Evolutionary conservation across 2,888 invertebrate species (phyloP).

Genomic region (Rosalia funebris): DNA sequence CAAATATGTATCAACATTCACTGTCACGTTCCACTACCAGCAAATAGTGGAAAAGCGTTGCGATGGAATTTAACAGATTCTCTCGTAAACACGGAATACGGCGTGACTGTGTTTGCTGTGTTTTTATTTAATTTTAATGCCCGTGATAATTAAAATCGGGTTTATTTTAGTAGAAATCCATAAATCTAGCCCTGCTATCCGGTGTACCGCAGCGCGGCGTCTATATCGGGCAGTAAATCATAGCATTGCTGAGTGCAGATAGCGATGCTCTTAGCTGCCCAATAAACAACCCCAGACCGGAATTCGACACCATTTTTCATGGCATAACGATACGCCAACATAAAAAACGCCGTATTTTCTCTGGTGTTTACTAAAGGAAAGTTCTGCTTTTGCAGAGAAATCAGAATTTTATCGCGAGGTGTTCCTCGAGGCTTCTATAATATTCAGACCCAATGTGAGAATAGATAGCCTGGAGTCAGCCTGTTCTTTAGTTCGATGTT

Average conservation of each 20-base stretch:
- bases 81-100: conserved; percentile 1
- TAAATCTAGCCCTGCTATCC: conserved; percentile 51
- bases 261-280: conserved; percentile 59
- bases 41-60: conserved; percentile 21
- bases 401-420: conserved; percentile 3
- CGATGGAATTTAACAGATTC: conserved; percentile 2
- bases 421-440: not conserved
- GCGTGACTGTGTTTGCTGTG: conserved; percentile 13
- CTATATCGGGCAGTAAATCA: conserved; percentile 61
- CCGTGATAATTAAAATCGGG: conserved; percentile 59
- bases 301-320: conserved; percentile 61
- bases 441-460: not conserved
- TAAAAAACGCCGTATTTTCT: conserved; percentile 50
- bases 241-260: conserved; percentile 61
- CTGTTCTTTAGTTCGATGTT: not conserved
- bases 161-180: conserved; percentile 55
- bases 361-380: conserved; percentile 51
- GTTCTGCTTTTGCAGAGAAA: conserved; percentile 38
- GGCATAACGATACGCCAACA: conserved; percentile 54
- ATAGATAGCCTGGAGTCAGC: not conserved
- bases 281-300: conserved; percentile 60
- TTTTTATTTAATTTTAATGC: conserved; percentile 55
- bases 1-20: conserved; percentile 27
- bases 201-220: conserved; percentile 51
- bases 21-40: conserved; percentile 23